Conservation (phyloP, 2,888 invertebrate species). For the Dioctria rufipes region DNA sequence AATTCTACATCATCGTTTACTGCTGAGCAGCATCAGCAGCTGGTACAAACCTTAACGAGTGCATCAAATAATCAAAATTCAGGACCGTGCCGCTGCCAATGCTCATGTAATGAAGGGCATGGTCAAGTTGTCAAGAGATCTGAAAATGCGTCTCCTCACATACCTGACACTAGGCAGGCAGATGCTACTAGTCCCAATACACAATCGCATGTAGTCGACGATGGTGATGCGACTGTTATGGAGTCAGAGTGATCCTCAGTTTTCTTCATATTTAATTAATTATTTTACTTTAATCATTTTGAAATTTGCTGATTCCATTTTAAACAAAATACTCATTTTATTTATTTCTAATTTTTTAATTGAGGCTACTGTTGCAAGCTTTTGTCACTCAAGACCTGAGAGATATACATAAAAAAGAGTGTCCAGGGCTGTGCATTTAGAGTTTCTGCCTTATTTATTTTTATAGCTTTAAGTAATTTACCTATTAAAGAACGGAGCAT, state of each 20-base stretch:
- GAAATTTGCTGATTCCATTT: slow-evolving; percentile 20
- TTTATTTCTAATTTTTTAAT: slow-evolving; percentile 30
- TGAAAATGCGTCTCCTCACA: slow-evolving; percentile 20
- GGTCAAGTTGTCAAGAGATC: slow-evolving; percentile 29
- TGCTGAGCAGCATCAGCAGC: slow-evolving; percentile 46
- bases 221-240: background rate
- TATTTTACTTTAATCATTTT: slow-evolving; percentile 26
- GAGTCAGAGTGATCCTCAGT: slow-evolving; percentile 37
- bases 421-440: slow-evolving; percentile 20
- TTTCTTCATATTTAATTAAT: background rate
- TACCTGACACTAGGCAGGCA: slow-evolving; percentile 4
- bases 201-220: background rate
- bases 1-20: slow-evolving; percentile 67
- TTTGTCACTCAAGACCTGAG: background rate
- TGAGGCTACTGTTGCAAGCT: slow-evolving; percentile 33
- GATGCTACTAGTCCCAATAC: background rate
- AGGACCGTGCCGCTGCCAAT: slow-evolving; percentile 44
- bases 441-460: slow-evolving; percentile 49
- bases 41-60: background rate
- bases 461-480: slow-evolving; percentile 35
- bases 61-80: slow-evolving; percentile 6
- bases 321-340: slow-evolving; percentile 32
- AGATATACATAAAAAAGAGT: background rate
- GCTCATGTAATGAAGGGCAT: slow-evolving; percentile 36
- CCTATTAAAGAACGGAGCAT: background rate